Evolutionary conservation across 2,113 vertebrate genomes (phyloP), one percentile per base, ranked within the genome.

Genomic region (Girardinichthys multiradiatus): DNA sequence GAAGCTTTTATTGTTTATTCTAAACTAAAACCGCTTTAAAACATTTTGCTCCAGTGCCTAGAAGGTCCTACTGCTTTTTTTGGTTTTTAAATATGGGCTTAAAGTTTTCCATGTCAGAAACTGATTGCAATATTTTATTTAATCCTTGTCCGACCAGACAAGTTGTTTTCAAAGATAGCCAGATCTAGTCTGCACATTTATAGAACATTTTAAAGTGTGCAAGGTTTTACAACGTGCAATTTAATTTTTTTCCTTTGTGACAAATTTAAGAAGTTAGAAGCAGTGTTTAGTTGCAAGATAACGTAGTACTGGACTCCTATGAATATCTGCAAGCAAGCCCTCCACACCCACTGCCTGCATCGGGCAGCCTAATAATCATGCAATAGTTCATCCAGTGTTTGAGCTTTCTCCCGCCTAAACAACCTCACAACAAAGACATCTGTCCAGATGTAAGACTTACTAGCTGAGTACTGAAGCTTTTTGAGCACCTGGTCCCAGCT

Each of bases 1-100:
- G 67, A 68, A 78, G 65, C 89, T 45, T 19, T 21, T 61, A 48
- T 67, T 75, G 73, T 77, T 57, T 57, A 74, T 70, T 77, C 69
- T 35, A 10, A 64, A 82, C 35, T 57, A 35, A 70, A 79, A 67
- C 29, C 4, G 45, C 27, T 17, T 31, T 60, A 63, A 67, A 68
- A 70, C 26, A 60, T 42, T 81, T 37, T 61, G 54, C 24, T 65
- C 24, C 7, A 12, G 57, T 15, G 37, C 67, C 21, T 42, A 73
- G 62, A 63, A 69, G 29, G 65, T 74, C 37, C 58, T 31, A 30
- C 59, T 2, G 0, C 64, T 64, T 79, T 79, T 77, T 58, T 13
- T 19, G 27, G 31, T 29, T 6, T 24, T 51, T 51, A 21, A 51
- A 51, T 51, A 21, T 19, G 5, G 14, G 33, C 4, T 76, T 31